Conservation (phyloP, 2,888 invertebrate genomes). For the Perizoma affinitatum region DNA sequence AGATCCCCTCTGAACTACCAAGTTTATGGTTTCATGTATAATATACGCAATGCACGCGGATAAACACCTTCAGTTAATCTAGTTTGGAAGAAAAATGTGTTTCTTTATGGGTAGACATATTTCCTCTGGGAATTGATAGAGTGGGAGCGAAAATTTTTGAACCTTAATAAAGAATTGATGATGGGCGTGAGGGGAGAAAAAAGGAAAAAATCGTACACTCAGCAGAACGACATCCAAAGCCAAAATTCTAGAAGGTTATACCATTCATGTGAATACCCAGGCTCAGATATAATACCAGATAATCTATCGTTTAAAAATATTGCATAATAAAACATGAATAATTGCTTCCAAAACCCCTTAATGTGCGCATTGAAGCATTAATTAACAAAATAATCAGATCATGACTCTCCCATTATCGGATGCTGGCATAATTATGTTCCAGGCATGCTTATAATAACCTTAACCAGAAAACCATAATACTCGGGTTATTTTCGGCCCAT, state of each 20-base stretch:
- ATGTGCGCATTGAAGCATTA: conserved; percentile 9
- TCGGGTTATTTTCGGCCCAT: conserved; percentile 18
- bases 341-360: conserved; percentile 4
- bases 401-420: conserved; percentile 31
- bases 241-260: too few species aligned
- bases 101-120: conserved; percentile 33
- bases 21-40: conserved; percentile 44
- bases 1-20: conserved; percentile 32
- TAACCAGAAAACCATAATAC: conserved; percentile 16
- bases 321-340: conserved; percentile 7
- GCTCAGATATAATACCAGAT: too few species aligned
- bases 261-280: too few species aligned
- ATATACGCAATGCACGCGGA: conserved; percentile 34
- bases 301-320: not conserved
- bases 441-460: conserved; percentile 17
- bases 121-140: conserved; percentile 24
- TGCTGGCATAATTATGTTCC: conserved; percentile 26
- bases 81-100: conserved; percentile 42
- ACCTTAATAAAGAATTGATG: too few species aligned
- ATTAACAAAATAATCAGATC: conserved; percentile 24
- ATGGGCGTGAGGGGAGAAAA: too few species aligned
- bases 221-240: too few species aligned
- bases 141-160: not conserved
- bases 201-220: too few species aligned
- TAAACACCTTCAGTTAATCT: conserved; percentile 43